Conservation (phyloP, 1,140 invertebrate species). For the Parasteatoda tepidariorum region DNA sequence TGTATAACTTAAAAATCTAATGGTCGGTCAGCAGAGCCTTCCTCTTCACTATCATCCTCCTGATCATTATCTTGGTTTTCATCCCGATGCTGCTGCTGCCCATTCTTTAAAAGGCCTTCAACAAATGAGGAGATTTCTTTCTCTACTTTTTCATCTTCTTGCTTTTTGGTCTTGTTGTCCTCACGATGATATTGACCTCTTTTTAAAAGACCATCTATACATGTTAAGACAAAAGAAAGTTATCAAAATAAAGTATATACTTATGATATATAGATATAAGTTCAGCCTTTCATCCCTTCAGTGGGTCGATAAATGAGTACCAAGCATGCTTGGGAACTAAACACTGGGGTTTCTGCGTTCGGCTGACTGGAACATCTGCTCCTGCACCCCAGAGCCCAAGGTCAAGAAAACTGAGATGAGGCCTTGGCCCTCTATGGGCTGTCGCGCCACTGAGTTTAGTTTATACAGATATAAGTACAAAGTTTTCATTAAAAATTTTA, state of each 20-base stretch:
- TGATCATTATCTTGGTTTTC: constrained; percentile 35
- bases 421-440: too few species aligned
- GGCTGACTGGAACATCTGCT: too few species aligned
- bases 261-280: neutral
- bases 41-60: constrained; percentile 58
- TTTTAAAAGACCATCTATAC: constrained; percentile 38
- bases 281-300: too few species aligned
- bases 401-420: too few species aligned
- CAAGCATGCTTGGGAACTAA: too few species aligned
- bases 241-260: neutral
- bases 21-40: constrained; percentile 55
- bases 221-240: too few species aligned
- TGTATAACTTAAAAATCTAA: constrained; percentile 46
- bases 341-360: too few species aligned
- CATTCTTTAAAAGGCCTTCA: constrained; percentile 6
- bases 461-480: too few species aligned
- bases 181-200: constrained; percentile 21
- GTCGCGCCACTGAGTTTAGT: too few species aligned
- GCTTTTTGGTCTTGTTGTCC: constrained; percentile 15
- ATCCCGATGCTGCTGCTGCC: constrained; percentile 3
- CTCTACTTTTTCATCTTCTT: constrained; percentile 52
- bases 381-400: too few species aligned
- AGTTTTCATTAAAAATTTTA: too few species aligned
- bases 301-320: too few species aligned
- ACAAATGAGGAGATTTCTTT: constrained; percentile 8